Base-by-base conservation (phyloP, 1,140 invertebrate species). In the Temnothorax longispinosus region DNA sequence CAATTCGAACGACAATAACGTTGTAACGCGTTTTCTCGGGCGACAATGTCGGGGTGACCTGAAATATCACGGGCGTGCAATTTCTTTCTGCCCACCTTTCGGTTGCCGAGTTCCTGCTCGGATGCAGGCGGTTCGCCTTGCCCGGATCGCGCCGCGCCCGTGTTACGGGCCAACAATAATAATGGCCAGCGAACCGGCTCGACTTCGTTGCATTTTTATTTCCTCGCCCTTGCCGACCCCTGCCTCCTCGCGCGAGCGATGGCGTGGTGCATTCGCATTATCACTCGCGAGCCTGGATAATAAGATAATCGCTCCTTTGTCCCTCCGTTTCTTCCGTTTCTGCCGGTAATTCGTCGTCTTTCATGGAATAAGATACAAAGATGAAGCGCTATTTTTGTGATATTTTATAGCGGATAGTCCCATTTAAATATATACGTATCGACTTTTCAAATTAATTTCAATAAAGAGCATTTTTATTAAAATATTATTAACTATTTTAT, bases 121-220 rank as follows among this genome's bases (percentile, higher is more conserved):
- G 86, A 67, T 67, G 82, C 54, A 86, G 91, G 90, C 77, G 81
- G 91, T 91, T 92, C 72, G 81, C 91, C 91, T 93, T 92, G 91
- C 85, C 85, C 76, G 50, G 62, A 88, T 44, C 76, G 58, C 64
- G 81, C 67, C 85, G 72, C 90, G 41, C 88, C 88, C 81, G 85
- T 88, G 32, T 76, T 75, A 85, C 74, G 54, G 50, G 52, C 54
- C 41, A 65, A 58, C 72, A 67, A 75, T 69, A 86, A 88, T 71
- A 74, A 87, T 50, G 71, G 35, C 80, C 65, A 65, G 72, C 74
- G n/a, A 64, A 78, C 60, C 58, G 72, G 74, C 75, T 58, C 32
- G 32, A 58, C 75, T 74, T 50, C 69, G 85, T 62, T 60, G 65
- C 58, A 82, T 89, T 89, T 90, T 87, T 89, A 84, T 84, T 84